Evolutionary conservation across 2,797 vertebrate species (phyloP), one percentile per base, ranked within the genome.

Genomic region (Cynodonichthys magdalenae): DNA sequence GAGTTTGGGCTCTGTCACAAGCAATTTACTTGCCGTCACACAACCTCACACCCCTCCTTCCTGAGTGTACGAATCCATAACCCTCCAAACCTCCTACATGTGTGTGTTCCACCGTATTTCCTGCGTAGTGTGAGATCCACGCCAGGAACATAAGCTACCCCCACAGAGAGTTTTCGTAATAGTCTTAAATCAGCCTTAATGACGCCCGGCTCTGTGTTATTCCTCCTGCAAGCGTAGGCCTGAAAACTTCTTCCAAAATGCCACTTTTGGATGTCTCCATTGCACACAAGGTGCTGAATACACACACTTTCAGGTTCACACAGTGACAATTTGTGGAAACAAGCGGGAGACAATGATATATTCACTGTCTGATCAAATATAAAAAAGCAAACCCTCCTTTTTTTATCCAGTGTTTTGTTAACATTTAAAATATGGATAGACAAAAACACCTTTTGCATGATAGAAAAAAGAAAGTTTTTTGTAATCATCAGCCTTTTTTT

Each of bases 141-240:
- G 15, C 29, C 57, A 63, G 36, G n/a, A 15, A 56, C 62, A 55
- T 47, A 48, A 52, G 61, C 63, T 34, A 58, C 76, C 75, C 83
- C 83, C 80, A 53, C 79, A 61, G 78, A 83, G 70, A 54, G 64
- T 76, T 69, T 74, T 76, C 69, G 69, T 92, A 91, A 93, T 91
- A 86, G 90, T 87, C 84, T 85, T 87, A 90, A 91, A 91, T 90
- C 87, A 91, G 89, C 80, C 90, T 86, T 90, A 91, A 93, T 59
- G 90, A 85, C 87, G 90, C 85, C 90, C 90, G 88, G 88, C 64
- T 77, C 85, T 50, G 79, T 91, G 90, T 92, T 92, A 90, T 91
- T 92, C 83, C 89, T 90, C 78, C 84, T 67, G 83, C 84, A 89
- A 75, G 74, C 63, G 74, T 62, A 59, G 64, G 46, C 75, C 74